Percentiles rank a stretch among this genome's conserved stretches.
phyloP scores from a whole-genome alignment of 2,888 invertebrate species.

The Biston betularia region DNA sequence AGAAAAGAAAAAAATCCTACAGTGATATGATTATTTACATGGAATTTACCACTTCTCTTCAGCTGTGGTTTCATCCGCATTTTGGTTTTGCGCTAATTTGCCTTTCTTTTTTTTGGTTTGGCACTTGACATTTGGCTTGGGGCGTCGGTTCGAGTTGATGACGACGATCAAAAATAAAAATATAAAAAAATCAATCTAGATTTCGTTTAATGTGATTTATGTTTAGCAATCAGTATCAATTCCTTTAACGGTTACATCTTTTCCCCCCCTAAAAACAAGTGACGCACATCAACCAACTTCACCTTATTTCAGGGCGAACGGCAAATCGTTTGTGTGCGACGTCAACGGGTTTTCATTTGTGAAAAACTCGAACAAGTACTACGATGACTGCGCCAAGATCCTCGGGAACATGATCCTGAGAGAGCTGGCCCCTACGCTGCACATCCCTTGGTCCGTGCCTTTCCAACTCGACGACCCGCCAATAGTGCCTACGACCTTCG shows the following conservation, averaged over 20 bases:
- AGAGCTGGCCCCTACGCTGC: conserved; percentile 97
- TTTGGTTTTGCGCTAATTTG: too few relatives aligned
- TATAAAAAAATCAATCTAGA: too few relatives aligned
- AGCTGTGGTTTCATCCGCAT: too few relatives aligned
- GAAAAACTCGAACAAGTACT: conserved; percentile 99
- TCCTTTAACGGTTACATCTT: neutral
- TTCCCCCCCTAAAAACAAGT: neutral
- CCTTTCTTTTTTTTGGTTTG: too few relatives aligned
- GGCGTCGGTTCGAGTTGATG: too few relatives aligned
- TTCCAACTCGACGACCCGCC: conserved; percentile 99
- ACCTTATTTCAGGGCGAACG: conserved; percentile 92
- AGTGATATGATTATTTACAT: too few relatives aligned
- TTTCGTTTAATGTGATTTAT: too few relatives aligned
- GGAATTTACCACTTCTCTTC: too few relatives aligned
- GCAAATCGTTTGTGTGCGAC: conserved; percentile 99
- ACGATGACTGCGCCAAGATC: conserved; percentile 99
- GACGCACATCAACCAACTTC: neutral
- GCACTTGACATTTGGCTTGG: too few relatives aligned
- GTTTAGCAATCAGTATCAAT: too few relatives aligned
- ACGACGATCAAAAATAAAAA: too few relatives aligned
- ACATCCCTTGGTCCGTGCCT: conserved; percentile 99
- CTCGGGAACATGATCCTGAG: conserved; percentile 98
- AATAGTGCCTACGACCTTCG: conserved; percentile 99
- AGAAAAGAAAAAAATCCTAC: conserved; percentile 15
- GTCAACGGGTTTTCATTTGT: conserved; percentile 99